A percentile compares a stretch with the other conserved stretches of the same genome.
Conservation (phyloP, 64 coral and sea anemone genomes). For the Stichodactyla mertensii region DNA sequence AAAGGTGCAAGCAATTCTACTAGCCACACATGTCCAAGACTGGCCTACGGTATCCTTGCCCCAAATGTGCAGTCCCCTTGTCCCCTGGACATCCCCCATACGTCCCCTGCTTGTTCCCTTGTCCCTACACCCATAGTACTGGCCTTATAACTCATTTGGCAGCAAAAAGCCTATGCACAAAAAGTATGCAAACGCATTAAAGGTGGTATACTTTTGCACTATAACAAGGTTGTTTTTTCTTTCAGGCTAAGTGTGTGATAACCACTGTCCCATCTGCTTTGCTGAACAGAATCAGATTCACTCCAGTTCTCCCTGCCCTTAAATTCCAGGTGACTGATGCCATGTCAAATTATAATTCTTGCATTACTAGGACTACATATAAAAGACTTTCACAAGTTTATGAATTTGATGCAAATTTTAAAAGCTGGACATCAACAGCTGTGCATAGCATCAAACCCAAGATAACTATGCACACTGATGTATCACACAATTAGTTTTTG, state of each 20-base stretch:
- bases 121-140: no score
- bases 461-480: neutral
- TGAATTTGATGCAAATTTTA: neutral
- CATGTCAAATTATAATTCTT: neutral
- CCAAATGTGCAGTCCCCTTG: no score
- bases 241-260: slow-evolving; percentile 57
- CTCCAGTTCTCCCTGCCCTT: slow-evolving; percentile 42
- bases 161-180: no score
- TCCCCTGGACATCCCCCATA: no score
- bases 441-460: no score
- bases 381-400: neutral
- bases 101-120: no score
- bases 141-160: no score
- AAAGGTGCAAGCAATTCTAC: no score
- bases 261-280: slow-evolving; percentile 43
- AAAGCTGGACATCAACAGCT: no score
- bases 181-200: no score
- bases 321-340: slow-evolving; percentile 46
- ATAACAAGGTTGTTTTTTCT: neutral
- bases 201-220: neutral
- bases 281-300: slow-evolving; percentile 50
- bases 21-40: no score
- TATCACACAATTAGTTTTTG: neutral
- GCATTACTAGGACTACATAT: neutral
- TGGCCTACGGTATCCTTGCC: no score